Percentiles rank a stretch among this genome's conserved stretches.
Conservation (phyloP, 2,113 vertebrate genomes). For the Bettongia penicillata region DNA sequence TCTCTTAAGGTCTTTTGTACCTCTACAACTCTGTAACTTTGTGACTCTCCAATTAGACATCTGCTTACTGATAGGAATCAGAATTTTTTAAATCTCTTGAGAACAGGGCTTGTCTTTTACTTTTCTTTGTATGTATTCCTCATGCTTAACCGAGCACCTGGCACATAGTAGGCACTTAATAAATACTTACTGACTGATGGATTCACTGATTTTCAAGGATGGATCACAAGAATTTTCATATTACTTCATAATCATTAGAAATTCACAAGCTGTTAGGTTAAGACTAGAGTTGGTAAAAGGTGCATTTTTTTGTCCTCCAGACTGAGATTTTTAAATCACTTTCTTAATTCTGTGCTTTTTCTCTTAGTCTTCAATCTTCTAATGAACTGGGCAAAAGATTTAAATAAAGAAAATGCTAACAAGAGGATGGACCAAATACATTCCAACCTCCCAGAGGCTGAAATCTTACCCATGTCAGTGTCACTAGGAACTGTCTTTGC, state of each 20-base stretch:
- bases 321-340: slow-evolving; percentile 54
- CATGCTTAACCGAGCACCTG: neutral
- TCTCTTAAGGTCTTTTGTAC: neutral
- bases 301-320: neutral
- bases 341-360: slow-evolving; percentile 37
- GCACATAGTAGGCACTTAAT: neutral
- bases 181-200: neutral
- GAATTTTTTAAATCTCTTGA: no score
- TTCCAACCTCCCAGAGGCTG: slow-evolving; percentile 24
- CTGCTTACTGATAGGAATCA: no score
- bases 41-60: neutral
- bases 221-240: neutral
- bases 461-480: slow-evolving; percentile 42
- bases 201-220: neutral
- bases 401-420: slow-evolving; percentile 58
- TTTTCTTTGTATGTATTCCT: neutral
- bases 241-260: neutral
- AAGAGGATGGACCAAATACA: slow-evolving; percentile 45
- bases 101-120: neutral
- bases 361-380: slow-evolving; percentile 32
- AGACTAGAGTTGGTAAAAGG: slow-evolving; percentile 53
- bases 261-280: slow-evolving; percentile 21
- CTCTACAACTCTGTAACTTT: neutral
- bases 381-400: slow-evolving; percentile 57
- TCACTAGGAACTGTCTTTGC: slow-evolving; percentile 22